Percentiles rank a stretch among this genome's conserved stretches.
Evolutionary conservation across 2,113 vertebrate genomes (phyloP).

Genomic region (Crotalus tigris): DNA sequence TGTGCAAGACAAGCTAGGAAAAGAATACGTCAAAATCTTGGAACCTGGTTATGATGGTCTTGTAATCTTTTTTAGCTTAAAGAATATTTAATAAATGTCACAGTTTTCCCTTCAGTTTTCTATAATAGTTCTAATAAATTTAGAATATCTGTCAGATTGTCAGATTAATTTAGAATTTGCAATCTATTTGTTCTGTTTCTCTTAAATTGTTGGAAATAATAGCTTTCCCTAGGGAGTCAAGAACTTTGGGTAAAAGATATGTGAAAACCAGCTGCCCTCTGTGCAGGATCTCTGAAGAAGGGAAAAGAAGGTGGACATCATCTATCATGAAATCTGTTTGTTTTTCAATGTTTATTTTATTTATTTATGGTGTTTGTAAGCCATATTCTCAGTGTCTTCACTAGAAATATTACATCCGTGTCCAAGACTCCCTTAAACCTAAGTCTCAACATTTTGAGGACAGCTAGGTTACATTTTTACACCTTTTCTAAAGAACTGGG

Average conservation of each 20-base stretch:
- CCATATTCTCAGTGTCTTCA: not conserved
- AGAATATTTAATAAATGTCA: conserved; percentile 53
- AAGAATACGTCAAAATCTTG: not conserved
- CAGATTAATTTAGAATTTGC: not conserved
- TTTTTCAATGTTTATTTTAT: not conserved
- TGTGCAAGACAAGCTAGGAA: conserved; percentile 32
- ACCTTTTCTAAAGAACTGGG: not conserved
- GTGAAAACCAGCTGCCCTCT: not conserved
- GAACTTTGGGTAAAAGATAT: not conserved
- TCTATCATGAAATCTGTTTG: not conserved
- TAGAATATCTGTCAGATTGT: not conserved
- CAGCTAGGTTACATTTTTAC: not conserved
- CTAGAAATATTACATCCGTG: not conserved
- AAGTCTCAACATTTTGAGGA: not conserved
- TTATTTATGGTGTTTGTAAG: not conserved
- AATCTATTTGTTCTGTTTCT: not conserved
- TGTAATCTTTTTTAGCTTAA: conserved; percentile 3
- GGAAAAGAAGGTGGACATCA: not conserved
- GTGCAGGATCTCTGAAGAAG: not conserved
- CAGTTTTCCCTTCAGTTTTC: not conserved
- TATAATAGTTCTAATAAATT: not conserved
- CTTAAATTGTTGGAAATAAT: not conserved
- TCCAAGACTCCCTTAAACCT: not conserved
- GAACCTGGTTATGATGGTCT: not conserved
- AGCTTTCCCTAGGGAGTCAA: not conserved